These are phyloP conservation scores for Drosophila greeni DNA, from an alignment of 2,888 invertebrate species.

Conservation along the genomic window DNA sequence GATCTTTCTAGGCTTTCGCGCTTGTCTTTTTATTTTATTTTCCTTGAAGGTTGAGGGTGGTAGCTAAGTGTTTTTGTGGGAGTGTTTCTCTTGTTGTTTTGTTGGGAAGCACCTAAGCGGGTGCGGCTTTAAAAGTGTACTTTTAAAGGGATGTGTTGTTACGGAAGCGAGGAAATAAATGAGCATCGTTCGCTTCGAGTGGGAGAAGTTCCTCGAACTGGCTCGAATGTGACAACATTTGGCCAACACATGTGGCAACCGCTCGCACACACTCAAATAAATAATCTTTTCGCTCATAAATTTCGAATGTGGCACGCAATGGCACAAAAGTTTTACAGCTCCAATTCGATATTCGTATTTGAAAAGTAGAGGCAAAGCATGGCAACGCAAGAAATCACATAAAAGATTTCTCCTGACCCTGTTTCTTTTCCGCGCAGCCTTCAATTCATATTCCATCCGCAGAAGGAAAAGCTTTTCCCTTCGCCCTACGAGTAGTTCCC, in stretches of 20 bases:
- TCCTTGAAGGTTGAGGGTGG: conserved; percentile 23
- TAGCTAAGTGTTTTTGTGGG: conserved; percentile 58
- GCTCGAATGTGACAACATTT: conserved; percentile 39
- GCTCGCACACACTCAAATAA: conserved; percentile 51
- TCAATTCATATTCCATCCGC: conserved; percentile 43
- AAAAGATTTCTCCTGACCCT: conserved; percentile 61
- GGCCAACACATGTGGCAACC: conserved; percentile 31
- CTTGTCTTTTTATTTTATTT: conserved; percentile 43
- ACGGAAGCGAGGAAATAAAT: conserved; percentile 17
- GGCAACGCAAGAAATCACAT: conserved; percentile 62
- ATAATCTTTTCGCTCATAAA: conserved; percentile 73
- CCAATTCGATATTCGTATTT: conserved; percentile 44
- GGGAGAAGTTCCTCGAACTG: conserved; percentile 20
- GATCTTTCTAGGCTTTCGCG: conserved; percentile 37
- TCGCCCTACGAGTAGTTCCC: conserved; percentile 46
- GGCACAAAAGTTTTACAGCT: conserved; percentile 57
- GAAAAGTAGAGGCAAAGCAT: conserved; percentile 27
- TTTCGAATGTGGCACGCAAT: conserved; percentile 56
- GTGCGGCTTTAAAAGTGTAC: conserved; percentile 8
- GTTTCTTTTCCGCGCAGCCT: conserved; percentile 22
- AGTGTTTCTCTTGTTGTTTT: conserved; percentile 2
- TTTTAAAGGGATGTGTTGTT: conserved; percentile 12
- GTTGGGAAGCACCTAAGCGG: neutral
- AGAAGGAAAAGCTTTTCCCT: conserved; percentile 13
- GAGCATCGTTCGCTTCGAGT: conserved; percentile 20